phyloP scores from a whole-genome alignment of 2,888 invertebrate species.

The Chrysina gloriosa region DNA sequence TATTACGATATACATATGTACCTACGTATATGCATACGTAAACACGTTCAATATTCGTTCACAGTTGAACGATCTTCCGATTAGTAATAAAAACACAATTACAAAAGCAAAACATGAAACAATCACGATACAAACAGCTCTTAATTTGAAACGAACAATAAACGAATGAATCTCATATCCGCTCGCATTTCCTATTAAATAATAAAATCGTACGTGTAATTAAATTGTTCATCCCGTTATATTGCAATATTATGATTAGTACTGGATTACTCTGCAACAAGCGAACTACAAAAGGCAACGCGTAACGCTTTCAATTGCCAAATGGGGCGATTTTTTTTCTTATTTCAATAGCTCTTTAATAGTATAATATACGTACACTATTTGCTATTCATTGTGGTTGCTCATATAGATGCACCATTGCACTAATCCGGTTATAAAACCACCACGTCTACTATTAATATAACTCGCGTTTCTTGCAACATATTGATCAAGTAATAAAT shows the following conservation, averaged over 20 bases:
- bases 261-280: conserved; percentile 37
- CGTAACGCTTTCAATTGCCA: background rate
- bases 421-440: conserved; percentile 39
- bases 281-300: conserved; percentile 18
- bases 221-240: conserved; percentile 57
- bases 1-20: background rate
- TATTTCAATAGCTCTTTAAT: conserved; percentile 10
- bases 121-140: background rate
- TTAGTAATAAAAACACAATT: background rate
- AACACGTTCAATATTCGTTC: background rate
- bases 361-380: background rate
- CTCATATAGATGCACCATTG: conserved; percentile 50
- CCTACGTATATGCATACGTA: no score
- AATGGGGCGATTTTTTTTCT: conserved; percentile 23
- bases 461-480: background rate
- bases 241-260: conserved; percentile 45
- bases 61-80: background rate
- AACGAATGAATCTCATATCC: background rate
- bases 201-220: conserved; percentile 58
- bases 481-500: conserved; percentile 20
- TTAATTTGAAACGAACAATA: conserved; percentile 19
- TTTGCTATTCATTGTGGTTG: conserved; percentile 49
- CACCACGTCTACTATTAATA: conserved; percentile 47
- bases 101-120: background rate
- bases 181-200: conserved; percentile 51